phyloP scores from a whole-genome alignment of 2,113 vertebrate genomes.

The Peromyscus leucopus region DNA sequence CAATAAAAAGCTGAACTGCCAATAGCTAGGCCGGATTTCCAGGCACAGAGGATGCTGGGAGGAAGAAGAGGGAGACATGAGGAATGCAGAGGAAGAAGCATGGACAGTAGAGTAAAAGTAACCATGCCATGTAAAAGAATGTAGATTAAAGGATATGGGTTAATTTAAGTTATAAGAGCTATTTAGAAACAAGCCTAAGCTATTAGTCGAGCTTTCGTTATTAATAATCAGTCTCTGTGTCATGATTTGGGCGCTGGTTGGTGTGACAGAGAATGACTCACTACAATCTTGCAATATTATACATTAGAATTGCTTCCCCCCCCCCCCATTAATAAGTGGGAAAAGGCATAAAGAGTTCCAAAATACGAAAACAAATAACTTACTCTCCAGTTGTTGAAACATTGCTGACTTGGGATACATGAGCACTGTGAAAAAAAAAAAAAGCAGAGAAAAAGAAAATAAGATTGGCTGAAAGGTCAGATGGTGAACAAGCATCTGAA shows the following conservation, averaged over 20 bases:
- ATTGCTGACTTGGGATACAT: constrained; percentile 89
- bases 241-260: not conserved
- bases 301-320: not conserved
- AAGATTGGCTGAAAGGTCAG: constrained; percentile 64
- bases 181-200: not conserved
- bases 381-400: constrained; percentile 93
- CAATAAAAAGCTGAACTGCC: not conserved
- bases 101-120: not conserved
- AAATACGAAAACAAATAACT: constrained; percentile 82
- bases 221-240: not conserved
- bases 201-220: not conserved
- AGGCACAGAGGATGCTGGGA: not conserved
- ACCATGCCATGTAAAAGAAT: not conserved
- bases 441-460: constrained; percentile 66
- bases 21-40: not conserved
- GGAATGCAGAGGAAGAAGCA: not conserved
- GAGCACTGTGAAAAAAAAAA: constrained; percentile 86
- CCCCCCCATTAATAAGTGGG: not conserved
- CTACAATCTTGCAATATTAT: not conserved
- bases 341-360: not conserved
- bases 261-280: not conserved
- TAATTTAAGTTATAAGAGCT: not conserved
- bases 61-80: not conserved
- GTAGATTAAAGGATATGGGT: not conserved
- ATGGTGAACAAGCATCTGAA: not conserved